phyloP scores from a whole-genome alignment of 2,113 vertebrate genomes.

The Oreochromis spilurus region DNA sequence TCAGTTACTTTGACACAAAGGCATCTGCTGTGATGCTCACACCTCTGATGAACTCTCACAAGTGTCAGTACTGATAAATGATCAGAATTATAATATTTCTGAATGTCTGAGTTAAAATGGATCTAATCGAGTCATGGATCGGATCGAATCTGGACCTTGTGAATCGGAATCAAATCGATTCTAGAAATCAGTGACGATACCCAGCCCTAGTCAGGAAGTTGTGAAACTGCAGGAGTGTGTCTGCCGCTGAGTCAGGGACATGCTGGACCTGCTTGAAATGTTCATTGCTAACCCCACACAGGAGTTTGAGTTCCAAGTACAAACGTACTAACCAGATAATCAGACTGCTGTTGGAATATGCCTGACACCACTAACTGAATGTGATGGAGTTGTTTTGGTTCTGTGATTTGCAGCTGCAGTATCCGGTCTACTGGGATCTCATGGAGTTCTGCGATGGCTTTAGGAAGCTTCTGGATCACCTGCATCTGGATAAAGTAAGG shows the following conservation, averaged over 20 bases:
- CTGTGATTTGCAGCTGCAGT: slow-evolving; percentile 78
- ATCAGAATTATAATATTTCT: not conserved
- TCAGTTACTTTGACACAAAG: too few species aligned
- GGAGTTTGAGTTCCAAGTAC: not conserved
- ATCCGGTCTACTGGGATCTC: slow-evolving; percentile 97
- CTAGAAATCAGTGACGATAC: not conserved
- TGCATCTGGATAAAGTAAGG: slow-evolving; percentile 93
- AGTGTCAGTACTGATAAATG: not conserved
- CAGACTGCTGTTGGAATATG: not conserved
- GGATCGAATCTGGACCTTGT: not conserved
- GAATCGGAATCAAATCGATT: not conserved
- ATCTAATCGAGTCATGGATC: not conserved
- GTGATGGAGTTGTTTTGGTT: not conserved
- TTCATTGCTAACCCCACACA: not conserved
- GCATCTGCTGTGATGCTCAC: not conserved
- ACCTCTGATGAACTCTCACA: not conserved
- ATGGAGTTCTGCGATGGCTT: slow-evolving; percentile 98
- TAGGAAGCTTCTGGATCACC: slow-evolving; percentile 92
- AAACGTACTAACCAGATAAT: not conserved
- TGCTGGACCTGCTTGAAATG: not conserved
- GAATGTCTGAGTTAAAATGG: not conserved
- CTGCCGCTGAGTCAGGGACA: not conserved
- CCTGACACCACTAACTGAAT: accelerated
- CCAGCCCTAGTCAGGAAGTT: not conserved
- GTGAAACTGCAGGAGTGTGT: not conserved